Conservation (phyloP, 2,113 vertebrate genomes). For the Tyrannus savana region DNA sequence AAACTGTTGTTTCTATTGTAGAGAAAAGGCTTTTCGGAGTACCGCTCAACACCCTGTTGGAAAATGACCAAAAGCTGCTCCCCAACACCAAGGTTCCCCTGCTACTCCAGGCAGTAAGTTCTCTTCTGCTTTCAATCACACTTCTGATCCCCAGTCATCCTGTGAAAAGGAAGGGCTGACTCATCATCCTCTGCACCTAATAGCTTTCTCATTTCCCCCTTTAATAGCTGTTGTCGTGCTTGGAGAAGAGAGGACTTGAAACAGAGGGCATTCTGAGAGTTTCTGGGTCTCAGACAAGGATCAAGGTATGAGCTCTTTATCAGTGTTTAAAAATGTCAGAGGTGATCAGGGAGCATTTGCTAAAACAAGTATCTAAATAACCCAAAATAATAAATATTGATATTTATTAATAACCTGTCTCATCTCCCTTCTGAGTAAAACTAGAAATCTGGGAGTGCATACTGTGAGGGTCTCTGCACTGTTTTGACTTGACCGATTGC, state of each 20-base stretch:
- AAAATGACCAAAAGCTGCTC: conserved; percentile 85
- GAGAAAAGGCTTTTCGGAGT: conserved; percentile 87
- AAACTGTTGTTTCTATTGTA: conserved; percentile 21
- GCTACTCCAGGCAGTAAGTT: conserved; percentile 84
- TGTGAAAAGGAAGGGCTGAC: background rate
- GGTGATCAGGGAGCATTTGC: background rate
- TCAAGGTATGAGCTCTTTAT: conserved; percentile 79
- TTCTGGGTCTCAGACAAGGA: conserved; percentile 88
- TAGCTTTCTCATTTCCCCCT: background rate
- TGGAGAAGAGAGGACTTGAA: conserved; percentile 89
- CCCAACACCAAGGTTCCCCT: conserved; percentile 80
- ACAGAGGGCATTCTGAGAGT: conserved; percentile 89
- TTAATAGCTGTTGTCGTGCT: conserved; percentile 84
- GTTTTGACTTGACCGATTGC: background rate
- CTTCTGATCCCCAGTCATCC: background rate
- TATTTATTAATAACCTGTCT: background rate
- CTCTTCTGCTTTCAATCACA: background rate
- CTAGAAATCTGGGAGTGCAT: background rate
- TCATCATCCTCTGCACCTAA: background rate
- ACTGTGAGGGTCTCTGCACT: background rate
- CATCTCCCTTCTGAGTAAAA: background rate
- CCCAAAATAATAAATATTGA: background rate
- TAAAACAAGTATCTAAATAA: background rate
- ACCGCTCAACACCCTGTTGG: conserved; percentile 81
- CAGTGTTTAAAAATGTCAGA: background rate